phyloP scores from a whole-genome alignment of 1,140 invertebrate genomes.

The Aphidius gifuensis region DNA sequence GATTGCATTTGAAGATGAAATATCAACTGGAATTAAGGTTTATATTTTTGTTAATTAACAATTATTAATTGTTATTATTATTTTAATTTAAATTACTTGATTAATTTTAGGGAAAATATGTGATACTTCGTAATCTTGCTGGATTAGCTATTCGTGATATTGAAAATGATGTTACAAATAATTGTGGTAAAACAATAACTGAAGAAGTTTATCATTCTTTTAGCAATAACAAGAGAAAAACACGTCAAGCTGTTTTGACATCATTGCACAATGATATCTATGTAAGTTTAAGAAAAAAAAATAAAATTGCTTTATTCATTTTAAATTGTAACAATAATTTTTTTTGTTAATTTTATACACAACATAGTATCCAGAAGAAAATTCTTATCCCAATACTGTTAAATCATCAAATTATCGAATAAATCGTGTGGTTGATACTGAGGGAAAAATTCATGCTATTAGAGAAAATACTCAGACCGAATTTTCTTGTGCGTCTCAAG shows the following conservation, averaged over 20 bases:
- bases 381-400: constrained; percentile 56
- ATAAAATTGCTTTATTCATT: background rate
- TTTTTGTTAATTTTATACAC: background rate
- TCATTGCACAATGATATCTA: constrained; percentile 50
- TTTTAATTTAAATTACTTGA: constrained; percentile 4
- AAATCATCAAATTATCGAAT: constrained; percentile 71
- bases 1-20: constrained; percentile 76
- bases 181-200: constrained; percentile 42
- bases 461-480: constrained; percentile 70
- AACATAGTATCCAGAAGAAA: constrained; percentile 14
- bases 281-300: constrained; percentile 32
- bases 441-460: constrained; percentile 68
- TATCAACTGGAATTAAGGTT: constrained; percentile 70
- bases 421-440: constrained; percentile 68
- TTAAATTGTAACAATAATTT: background rate
- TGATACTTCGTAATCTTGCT: constrained; percentile 57
- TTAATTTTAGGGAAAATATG: constrained; percentile 58
- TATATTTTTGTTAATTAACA: constrained; percentile 4
- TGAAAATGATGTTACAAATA: constrained; percentile 45
- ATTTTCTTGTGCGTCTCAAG: constrained; percentile 73
- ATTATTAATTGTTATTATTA: background rate
- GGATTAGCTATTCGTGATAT: constrained; percentile 51
- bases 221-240: constrained; percentile 54
- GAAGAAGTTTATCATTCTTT: constrained; percentile 46
- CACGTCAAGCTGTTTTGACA: constrained; percentile 50